Conservation (phyloP, 1,140 invertebrate genomes). For the Diprion similis region DNA sequence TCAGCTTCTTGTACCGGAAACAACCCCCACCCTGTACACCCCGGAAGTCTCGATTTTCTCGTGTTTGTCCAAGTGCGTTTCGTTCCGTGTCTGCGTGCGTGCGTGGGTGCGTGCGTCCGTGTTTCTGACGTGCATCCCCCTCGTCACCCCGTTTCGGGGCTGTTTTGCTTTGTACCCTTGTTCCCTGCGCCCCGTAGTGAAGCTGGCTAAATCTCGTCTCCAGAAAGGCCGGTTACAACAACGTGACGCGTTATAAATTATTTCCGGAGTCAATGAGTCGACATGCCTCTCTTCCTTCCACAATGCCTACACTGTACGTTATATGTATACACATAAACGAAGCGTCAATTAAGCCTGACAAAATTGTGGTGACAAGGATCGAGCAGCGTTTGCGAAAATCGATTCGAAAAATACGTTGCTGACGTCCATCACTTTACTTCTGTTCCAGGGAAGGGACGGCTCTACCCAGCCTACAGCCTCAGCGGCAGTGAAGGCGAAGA, state of each 20-base stretch:
- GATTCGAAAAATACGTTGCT: too few relatives aligned
- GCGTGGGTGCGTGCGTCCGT: neutral
- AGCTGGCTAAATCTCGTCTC: neutral
- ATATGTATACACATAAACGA: too few relatives aligned
- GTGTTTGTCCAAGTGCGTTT: conserved; percentile 43
- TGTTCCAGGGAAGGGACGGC: conserved; percentile 71
- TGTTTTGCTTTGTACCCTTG: neutral
- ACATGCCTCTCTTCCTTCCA: neutral
- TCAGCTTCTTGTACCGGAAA: conserved; percentile 17
- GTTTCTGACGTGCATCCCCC: neutral
- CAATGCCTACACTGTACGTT: neutral
- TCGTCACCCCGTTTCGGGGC: neutral
- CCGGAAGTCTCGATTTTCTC: conserved; percentile 42
- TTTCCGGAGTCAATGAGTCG: neutral
- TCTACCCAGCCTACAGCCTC: conserved; percentile 72
- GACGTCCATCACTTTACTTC: neutral
- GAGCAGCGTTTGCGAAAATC: too few relatives aligned
- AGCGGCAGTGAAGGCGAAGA: conserved; percentile 72
- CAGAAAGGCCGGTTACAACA: too few relatives aligned
- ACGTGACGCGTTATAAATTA: neutral
- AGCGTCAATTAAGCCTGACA: too few relatives aligned
- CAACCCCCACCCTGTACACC: conserved; percentile 13
- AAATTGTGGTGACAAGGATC: too few relatives aligned
- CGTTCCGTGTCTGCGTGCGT: neutral
- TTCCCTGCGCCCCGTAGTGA: neutral